phyloP scores from a whole-genome alignment of 2,797 vertebrate genomes.

The Monodelphis domestica region DNA sequence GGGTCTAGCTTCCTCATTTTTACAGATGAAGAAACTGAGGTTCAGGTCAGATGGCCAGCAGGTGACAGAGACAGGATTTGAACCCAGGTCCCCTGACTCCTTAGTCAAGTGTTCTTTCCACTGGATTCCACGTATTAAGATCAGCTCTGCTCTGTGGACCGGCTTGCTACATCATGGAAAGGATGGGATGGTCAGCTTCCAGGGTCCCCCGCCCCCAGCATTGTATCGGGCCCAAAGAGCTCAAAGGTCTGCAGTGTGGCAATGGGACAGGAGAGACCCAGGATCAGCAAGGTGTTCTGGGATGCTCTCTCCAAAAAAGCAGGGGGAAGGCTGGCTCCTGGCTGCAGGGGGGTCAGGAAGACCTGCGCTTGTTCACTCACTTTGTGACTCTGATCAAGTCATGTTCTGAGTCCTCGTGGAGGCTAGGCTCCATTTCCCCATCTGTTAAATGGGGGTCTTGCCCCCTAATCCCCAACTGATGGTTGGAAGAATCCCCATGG shows the following conservation, averaged over 20 bases:
- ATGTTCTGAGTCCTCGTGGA: not conserved
- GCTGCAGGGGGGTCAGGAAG: too few species aligned
- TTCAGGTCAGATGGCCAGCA: not conserved
- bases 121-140: not conserved
- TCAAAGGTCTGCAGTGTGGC: not conserved
- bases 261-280: rapidly evolving
- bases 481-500: not conserved
- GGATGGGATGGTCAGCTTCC: not conserved
- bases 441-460: not conserved
- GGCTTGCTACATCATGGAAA: not conserved
- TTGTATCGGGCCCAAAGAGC: not conserved
- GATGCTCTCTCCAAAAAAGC: not conserved
- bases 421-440: not conserved
- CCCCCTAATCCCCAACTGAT: not conserved
- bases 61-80: not conserved
- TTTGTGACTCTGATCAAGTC: too few species aligned
- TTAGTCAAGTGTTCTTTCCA: not conserved
- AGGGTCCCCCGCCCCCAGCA: not conserved
- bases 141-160: not conserved
- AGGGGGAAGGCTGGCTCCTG: too few species aligned
- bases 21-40: not conserved
- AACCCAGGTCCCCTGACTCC: not conserved
- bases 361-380: too few species aligned
- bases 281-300: too few species aligned
- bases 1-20: not conserved